Conservation (phyloP, 2,797 vertebrate genomes). For the Semaprochilodus insignis region DNA sequence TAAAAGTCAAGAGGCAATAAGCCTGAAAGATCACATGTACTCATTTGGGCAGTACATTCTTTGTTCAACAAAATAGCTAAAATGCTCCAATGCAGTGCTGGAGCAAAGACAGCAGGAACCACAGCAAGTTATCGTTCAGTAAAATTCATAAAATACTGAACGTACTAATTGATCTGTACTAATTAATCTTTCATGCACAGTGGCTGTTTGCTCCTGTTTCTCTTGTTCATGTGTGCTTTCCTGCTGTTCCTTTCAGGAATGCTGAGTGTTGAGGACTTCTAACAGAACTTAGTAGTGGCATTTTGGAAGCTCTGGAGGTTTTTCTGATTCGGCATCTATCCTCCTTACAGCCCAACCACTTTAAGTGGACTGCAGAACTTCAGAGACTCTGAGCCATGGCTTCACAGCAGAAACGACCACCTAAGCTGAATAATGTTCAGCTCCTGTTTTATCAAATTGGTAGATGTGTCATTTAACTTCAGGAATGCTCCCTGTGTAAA, state of each 20-base stretch:
- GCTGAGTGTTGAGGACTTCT: neutral
- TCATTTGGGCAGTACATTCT: neutral
- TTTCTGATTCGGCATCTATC: neutral
- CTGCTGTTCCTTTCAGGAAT: constrained; percentile 27
- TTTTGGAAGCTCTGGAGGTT: neutral
- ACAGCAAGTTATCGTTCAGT: neutral
- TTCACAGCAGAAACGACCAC: neutral
- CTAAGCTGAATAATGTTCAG: too few species aligned
- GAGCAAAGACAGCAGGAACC: neutral
- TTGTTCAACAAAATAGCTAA: neutral
- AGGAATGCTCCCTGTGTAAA: too few species aligned
- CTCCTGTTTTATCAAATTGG: too few species aligned
- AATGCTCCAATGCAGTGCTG: neutral
- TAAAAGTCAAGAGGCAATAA: neutral
- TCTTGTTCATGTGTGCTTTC: neutral
- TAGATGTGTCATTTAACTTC: too few species aligned
- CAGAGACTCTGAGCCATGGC: neutral
- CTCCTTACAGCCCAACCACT: neutral
- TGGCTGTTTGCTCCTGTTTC: neutral
- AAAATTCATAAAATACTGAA: neutral
- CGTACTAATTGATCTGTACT: neutral
- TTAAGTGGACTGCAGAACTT: neutral
- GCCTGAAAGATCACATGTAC: neutral
- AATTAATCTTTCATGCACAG: neutral
- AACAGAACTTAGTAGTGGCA: neutral